A percentile compares a stretch with the other conserved stretches of the same genome.
Conservation (phyloP, 2,113 vertebrate genomes). For the Hippotragus niger region DNA sequence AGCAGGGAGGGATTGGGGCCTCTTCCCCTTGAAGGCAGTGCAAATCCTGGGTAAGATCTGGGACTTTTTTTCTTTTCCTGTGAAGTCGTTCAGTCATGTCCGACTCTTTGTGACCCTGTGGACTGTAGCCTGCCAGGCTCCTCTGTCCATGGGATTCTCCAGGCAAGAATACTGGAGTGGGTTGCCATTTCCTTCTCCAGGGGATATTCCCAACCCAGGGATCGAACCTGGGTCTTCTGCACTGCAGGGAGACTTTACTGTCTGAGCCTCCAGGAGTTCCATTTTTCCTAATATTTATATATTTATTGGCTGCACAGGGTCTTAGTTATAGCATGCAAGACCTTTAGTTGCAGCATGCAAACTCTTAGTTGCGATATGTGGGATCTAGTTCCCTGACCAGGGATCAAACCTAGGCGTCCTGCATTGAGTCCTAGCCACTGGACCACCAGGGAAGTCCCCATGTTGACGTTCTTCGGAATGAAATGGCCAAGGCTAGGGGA, state of each 20-base stretch:
- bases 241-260: neutral
- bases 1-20: neutral
- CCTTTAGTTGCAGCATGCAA: neutral
- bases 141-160: neutral
- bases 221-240: neutral
- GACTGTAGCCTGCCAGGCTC: neutral
- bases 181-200: neutral
- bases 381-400: neutral
- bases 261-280: neutral
- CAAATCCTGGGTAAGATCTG: neutral
- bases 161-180: neutral
- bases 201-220: neutral
- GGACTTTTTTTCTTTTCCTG: neutral
- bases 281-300: neutral
- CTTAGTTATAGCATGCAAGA: neutral
- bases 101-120: neutral
- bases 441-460: neutral
- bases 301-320: neutral
- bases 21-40: neutral
- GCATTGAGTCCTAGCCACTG: neutral
- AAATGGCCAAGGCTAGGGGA: neutral
- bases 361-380: neutral
- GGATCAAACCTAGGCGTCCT: neutral
- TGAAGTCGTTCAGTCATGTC: neutral
- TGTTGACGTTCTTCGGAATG: neutral